Evolutionary conservation across 2,797 vertebrate genomes (phyloP).

Genomic region (Stomatorhinus walkeri): DNA sequence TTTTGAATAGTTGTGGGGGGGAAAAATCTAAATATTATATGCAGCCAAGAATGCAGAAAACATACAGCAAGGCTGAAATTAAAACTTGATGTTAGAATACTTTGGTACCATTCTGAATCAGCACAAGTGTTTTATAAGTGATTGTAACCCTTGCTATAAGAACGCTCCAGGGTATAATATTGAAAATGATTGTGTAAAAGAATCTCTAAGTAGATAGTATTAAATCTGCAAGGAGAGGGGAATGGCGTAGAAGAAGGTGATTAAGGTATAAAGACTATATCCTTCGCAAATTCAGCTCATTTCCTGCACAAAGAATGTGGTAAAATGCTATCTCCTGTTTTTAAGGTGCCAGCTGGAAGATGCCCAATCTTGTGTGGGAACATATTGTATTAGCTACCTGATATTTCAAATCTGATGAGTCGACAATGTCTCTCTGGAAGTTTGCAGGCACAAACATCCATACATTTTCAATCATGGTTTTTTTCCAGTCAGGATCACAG

Average conservation of each 20-base stretch:
- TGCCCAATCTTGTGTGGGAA: background rate
- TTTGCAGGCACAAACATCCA: background rate
- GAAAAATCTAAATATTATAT: background rate
- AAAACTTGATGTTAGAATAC: background rate
- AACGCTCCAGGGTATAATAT: background rate
- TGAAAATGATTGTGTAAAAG: background rate
- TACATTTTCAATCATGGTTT: background rate
- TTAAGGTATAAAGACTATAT: background rate
- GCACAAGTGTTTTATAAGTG: background rate
- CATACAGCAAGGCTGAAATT: background rate
- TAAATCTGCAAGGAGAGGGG: background rate
- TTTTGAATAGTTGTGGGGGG: background rate
- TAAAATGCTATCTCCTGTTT: background rate
- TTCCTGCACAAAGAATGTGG: background rate
- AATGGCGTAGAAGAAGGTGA: background rate
- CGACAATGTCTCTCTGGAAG: background rate
- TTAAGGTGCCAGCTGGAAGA: background rate
- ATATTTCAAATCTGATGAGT: background rate
- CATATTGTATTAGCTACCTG: background rate
- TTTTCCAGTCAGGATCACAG: background rate
- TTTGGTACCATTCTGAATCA: background rate
- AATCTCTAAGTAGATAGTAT: background rate
- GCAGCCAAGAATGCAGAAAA: background rate
- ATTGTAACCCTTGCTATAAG: slow-evolving; percentile 5
- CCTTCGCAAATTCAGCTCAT: background rate